Base-by-base conservation (phyloP, 2,888 invertebrate genomes). In the Pyrocoelia pectoralis region DNA sequence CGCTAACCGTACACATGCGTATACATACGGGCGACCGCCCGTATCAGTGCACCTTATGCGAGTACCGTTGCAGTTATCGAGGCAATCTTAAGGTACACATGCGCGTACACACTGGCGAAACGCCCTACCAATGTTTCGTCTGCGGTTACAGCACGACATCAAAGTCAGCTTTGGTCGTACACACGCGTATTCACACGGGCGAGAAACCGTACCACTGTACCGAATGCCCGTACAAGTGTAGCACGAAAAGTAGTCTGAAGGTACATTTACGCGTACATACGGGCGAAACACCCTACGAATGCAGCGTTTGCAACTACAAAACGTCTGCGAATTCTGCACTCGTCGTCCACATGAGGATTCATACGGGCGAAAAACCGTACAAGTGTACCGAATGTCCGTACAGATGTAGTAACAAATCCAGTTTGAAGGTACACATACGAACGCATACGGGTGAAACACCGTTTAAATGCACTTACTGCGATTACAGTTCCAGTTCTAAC, bases 351-450 rank as follows among this genome's bases (percentile, higher is more conserved):
- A 57, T 64, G 58, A 40, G 64, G 43, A 61, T 38, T 3, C 68
- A 68, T 14, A 61, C 64, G 0, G 68, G 68, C 0, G 64, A 66
- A 14, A 57, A 63, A 9, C 64, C 66, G 8, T 64, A 61, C 28
- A 57, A 54, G 19, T 68, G 68, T 33, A 56, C 33, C 4, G 49
- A 57, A 14, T 68, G 68, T 29, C 15, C 55, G 2, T 61, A 66
- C n/a, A 53, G 51, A 14, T 64, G 56, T 15, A 59, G 58, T 10
- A 61, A 46, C 14, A 59, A 51, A 15, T 55, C 62, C 24, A 66
- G 61, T 14, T 38, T 66, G n/a, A 63, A 62, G 17, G 53, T 57
- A 1, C 66, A 66, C 24, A 43, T 43, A 10, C 24, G 63, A 14
- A 52, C 46, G 9, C 63, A 66, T 19, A 66, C 61, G 10, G 66